Base-by-base conservation (phyloP, 1,140 invertebrate genomes). In the Neelides sp. region DNA sequence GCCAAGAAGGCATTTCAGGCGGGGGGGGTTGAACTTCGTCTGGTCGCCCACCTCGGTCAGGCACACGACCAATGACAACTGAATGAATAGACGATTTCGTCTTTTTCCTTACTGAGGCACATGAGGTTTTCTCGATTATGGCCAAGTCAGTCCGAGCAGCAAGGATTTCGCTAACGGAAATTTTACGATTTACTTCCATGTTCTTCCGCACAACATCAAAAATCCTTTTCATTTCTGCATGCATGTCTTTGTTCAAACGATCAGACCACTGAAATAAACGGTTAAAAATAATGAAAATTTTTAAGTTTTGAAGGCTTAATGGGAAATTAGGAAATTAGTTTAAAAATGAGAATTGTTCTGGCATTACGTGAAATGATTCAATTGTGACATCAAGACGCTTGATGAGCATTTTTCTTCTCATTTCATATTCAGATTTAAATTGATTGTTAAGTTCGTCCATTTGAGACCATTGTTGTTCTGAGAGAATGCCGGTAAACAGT, bases 1-100 rank as follows among this genome's bases (percentile, higher is more conserved):
- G 78, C 83, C 89, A 95, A 1, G 83, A 80, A 8, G 92, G 91
- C 88, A 95, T 94, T 73, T 95, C 92, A 10, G 88, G 88, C 4
- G 90, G 88, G 1, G 92, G 92, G 3, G 87, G 78, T 54, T 88
- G 82, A 62, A 86, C 79, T 64, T 95, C 90, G 62, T 78, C 78
- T 1, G 90, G 80, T 54, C 91, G 69, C 3, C 92, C 92, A 42
- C 92, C 92, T 64, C 92, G 73, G 66, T 96, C 85, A 2, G 85
- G 85, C 4, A 88, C 81, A 64, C 68, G 70, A 54, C 87, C 88
- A 67, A 93, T 94, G 26, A 88, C 76, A 48, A 92, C 80, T 72
- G 79, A 85, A 57, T 91, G 91, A 1, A 94, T 75, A 36, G 78
- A 71, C 56, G 79, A 83, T 62, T 78, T 75, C 0, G 85, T 89